phyloP scores from a whole-genome alignment of 2,797 vertebrate species.

The Uromys caudimaculatus region DNA sequence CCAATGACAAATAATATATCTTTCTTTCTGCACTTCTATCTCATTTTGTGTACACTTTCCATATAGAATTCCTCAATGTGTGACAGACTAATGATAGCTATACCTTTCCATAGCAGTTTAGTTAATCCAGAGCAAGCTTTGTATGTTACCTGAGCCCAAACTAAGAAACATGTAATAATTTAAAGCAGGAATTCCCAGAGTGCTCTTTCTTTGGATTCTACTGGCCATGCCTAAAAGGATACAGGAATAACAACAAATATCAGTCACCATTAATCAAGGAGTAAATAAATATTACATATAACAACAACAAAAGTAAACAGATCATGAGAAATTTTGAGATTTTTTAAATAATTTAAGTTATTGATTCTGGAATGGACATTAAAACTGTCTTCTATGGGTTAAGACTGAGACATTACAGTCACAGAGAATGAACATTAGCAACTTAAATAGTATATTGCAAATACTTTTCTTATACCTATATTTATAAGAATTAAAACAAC shows the following conservation, averaged over 20 bases:
- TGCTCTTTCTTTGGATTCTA: neutral
- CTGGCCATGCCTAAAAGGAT: neutral
- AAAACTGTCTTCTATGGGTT: neutral
- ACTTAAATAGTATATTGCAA: neutral
- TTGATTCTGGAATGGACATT: neutral
- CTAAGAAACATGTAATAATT: neutral
- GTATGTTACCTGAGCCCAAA: neutral
- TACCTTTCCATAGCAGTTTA: neutral
- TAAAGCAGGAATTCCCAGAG: neutral
- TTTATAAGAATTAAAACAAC: neutral
- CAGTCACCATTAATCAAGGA: neutral
- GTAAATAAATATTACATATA: neutral
- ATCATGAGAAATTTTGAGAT: neutral
- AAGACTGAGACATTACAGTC: neutral
- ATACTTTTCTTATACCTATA: neutral
- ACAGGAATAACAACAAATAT: neutral
- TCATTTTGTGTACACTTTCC: neutral
- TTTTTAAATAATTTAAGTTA: neutral
- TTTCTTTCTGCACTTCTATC: neutral
- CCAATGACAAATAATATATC: neutral
- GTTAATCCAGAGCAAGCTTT: neutral
- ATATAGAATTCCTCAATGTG: neutral
- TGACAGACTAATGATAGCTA: neutral
- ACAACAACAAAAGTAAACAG: neutral
- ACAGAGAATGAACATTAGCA: neutral